phyloP scores from a whole-genome alignment of 1,140 invertebrate species.

The Philotrypesis tridentata region DNA sequence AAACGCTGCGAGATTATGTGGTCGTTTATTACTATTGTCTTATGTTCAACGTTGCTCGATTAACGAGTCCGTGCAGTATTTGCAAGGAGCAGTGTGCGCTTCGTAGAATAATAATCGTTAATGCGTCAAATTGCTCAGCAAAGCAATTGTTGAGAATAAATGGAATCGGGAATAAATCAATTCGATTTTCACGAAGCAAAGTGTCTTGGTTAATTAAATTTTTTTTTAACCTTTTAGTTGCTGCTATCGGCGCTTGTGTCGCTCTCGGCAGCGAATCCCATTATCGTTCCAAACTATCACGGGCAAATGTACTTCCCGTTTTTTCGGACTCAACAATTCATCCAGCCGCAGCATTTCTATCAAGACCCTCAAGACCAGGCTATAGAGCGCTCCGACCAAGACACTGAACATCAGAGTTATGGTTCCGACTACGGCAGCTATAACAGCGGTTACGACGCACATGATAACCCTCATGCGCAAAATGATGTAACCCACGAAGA shows the following conservation, averaged over 20 bases:
- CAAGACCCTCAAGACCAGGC: constrained; percentile 36
- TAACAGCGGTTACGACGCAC: constrained; percentile 47
- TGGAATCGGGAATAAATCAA: too few species aligned
- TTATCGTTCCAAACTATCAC: constrained; percentile 60
- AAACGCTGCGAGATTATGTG: too few species aligned
- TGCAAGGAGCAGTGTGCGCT: too few species aligned
- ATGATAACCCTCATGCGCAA: constrained; percentile 46
- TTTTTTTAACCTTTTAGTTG: constrained; percentile 52
- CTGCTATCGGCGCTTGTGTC: constrained; percentile 59
- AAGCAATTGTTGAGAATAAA: too few species aligned
- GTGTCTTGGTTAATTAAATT: too few species aligned
- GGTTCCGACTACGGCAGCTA: constrained; percentile 49
- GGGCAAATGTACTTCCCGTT: constrained; percentile 57
- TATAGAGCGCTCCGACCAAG: constrained; percentile 65
- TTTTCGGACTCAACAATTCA: constrained; percentile 13
- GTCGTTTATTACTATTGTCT: too few species aligned
- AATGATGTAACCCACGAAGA: constrained; percentile 46
- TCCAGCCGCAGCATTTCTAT: background rate
- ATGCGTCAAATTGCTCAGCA: too few species aligned
- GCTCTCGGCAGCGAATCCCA: constrained; percentile 59
- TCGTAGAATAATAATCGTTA: too few species aligned
- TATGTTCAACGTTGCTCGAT: too few species aligned
- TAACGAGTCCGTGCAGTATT: too few species aligned
- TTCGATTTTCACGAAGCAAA: too few species aligned
- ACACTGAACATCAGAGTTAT: constrained; percentile 48